Conservation (phyloP, 2,888 invertebrate genomes). For the Acronicta alni region DNA sequence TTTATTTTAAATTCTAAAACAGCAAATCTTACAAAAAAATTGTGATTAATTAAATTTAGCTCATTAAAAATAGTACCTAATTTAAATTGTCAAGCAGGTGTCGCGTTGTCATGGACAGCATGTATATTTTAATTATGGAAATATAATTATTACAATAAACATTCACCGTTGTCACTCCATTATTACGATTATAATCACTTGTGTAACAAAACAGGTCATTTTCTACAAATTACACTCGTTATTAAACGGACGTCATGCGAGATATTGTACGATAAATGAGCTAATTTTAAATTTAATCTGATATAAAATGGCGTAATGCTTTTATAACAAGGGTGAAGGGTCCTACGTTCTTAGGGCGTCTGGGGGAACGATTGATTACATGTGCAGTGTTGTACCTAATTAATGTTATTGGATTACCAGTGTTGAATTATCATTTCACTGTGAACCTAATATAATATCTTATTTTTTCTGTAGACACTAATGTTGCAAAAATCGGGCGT, state of each 20-base stretch:
- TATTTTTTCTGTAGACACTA: too few species aligned
- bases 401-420: not conserved
- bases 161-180: constrained; percentile 45
- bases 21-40: too few species aligned
- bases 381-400: constrained; percentile 10
- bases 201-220: constrained; percentile 43
- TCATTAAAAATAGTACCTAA: too few species aligned
- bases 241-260: constrained; percentile 47
- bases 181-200: constrained; percentile 48
- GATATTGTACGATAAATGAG: constrained; percentile 56
- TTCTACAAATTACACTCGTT: constrained; percentile 52
- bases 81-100: too few species aligned
- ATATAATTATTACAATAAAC: constrained; percentile 28
- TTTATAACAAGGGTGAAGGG: constrained; percentile 73
- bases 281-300: constrained; percentile 67
- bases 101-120: too few species aligned
- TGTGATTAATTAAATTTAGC: too few species aligned
- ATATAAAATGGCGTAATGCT: constrained; percentile 62
- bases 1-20: too few species aligned
- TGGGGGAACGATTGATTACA: constrained; percentile 18
- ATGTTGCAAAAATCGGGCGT: too few species aligned
- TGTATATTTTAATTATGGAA: constrained; percentile 7
- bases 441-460: too few species aligned
- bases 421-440: too few species aligned
- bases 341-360: constrained; percentile 38